These are phyloP conservation scores for Carollia perspicillata DNA, from an alignment of 2,113 vertebrate genomes.

Conservation along the genomic window DNA sequence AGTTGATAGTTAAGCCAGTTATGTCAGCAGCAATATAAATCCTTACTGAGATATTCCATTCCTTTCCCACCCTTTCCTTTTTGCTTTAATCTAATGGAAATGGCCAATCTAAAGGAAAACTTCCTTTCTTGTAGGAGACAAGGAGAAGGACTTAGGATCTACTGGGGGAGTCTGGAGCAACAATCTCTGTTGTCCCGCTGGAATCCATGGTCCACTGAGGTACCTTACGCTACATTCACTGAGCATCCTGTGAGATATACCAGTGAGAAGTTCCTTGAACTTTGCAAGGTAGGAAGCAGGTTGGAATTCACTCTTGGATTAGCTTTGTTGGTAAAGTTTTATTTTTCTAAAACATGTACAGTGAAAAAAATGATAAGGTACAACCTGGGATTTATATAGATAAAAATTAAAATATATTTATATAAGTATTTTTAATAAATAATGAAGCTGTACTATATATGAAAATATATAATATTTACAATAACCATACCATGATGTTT, in stretches of 20 bases:
- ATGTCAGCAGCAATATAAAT: not conserved
- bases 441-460: not conserved
- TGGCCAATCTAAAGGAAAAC: constrained; percentile 18
- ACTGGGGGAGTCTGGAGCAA: constrained; percentile 82
- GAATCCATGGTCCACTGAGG: constrained; percentile 85
- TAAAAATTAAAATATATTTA: not conserved
- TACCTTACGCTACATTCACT: constrained; percentile 84
- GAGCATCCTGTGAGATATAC: constrained; percentile 81
- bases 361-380: not conserved
- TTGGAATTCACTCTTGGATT: not conserved
- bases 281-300: constrained; percentile 82
- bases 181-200: constrained; percentile 83
- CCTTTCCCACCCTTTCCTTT: not conserved
- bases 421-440: not conserved
- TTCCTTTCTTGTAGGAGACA: constrained; percentile 79
- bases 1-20: not conserved
- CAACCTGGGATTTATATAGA: not conserved
- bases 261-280: constrained; percentile 71
- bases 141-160: constrained; percentile 85
- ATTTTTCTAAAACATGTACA: not conserved
- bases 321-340: not conserved
- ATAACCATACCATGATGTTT: not conserved
- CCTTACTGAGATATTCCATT: not conserved
- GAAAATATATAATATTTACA: not conserved
- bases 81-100: not conserved